Evolutionary conservation across 2,797 vertebrate genomes (phyloP), one percentile per base, ranked within the genome.

Genomic region (Dallia pectoralis): DNA sequence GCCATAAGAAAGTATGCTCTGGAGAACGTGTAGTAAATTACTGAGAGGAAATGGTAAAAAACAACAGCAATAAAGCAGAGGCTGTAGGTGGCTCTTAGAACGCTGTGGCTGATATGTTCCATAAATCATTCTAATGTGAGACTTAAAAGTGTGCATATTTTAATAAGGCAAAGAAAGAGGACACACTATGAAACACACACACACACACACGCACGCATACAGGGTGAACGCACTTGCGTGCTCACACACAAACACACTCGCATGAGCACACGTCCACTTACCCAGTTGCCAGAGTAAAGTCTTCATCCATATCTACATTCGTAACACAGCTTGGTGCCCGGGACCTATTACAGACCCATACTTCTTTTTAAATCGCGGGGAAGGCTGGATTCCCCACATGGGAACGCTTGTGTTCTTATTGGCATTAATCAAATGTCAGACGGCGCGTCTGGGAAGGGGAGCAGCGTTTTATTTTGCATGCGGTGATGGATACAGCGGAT

Each of bases 71-170:
- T 89, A 89, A 91, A 87, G 75, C 81, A 56, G 74, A 82, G 85
- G 81, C 86, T 89, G 87, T 88, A 87, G 86, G 89, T 87, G 86
- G 87, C 84, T 87, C 82, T 91, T 75, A 72, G 81, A 88, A 87
- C 78, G 44, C 84, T 75, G 74, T 15, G 70, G 77, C 83, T 81
- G 82, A 86, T 88, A 77, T 74, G 76, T 76, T 79, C 83, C 87
- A 94, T 93, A 89, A 93, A 94, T 93, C 92, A 93, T 89, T 86
- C 81, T 90, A 91, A 93, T 91, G 88, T 74, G 79, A 77, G 84
- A 86, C 77, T 91, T 88, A 87, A 92, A 91, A 89, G 88, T 86
- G 80, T 91, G 89, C 86, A 91, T 91, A 86, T 83, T 89, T 92
- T 89, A 92, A 89, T 80, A 87, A 79, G 64, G 40, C 74, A 75